Evolutionary conservation across 2,113 vertebrate genomes (phyloP).

Genomic region (Oostethus manadensis): DNA sequence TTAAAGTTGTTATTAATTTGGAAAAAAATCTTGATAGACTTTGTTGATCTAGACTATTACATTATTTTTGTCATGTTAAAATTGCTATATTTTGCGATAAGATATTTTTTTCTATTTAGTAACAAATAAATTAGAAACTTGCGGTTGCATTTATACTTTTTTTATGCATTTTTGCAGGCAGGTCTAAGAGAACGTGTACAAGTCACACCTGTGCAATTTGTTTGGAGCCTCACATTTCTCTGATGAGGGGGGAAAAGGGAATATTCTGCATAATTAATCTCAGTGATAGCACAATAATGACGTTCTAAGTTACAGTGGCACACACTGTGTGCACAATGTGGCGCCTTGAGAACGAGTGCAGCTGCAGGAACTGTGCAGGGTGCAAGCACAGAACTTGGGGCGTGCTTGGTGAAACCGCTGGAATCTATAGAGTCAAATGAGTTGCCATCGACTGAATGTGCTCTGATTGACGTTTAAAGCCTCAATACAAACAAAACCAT

Average conservation of each 20-base stretch:
- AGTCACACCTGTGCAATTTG: constrained; percentile 6
- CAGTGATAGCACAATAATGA: constrained; percentile 51
- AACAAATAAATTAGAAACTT: too few relatives aligned
- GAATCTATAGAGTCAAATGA: constrained; percentile 48
- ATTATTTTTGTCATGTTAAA: too few relatives aligned
- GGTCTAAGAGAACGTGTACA: too few relatives aligned
- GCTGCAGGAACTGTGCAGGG: constrained; percentile 30
- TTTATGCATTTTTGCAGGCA: too few relatives aligned
- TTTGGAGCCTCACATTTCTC: constrained; percentile 35
- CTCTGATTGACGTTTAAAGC: constrained; percentile 53
- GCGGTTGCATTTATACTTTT: too few relatives aligned
- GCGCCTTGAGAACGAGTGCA: constrained; percentile 28
- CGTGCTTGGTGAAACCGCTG: constrained; percentile 25
- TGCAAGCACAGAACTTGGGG: neutral
- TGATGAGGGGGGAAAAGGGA: constrained; percentile 50
- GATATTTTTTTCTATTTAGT: too few relatives aligned
- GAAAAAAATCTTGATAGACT: too few relatives aligned
- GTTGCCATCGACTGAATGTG: constrained; percentile 34
- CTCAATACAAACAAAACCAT: constrained; percentile 37
- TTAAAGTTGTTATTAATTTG: too few relatives aligned
- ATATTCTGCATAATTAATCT: constrained; percentile 65
- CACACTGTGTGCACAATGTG: constrained; percentile 8
- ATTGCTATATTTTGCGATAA: too few relatives aligned
- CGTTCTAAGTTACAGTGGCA: constrained; percentile 44
- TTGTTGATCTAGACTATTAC: too few relatives aligned